phyloP scores from a whole-genome alignment of 2,113 vertebrate species.

The Vulpes ferrilata region DNA sequence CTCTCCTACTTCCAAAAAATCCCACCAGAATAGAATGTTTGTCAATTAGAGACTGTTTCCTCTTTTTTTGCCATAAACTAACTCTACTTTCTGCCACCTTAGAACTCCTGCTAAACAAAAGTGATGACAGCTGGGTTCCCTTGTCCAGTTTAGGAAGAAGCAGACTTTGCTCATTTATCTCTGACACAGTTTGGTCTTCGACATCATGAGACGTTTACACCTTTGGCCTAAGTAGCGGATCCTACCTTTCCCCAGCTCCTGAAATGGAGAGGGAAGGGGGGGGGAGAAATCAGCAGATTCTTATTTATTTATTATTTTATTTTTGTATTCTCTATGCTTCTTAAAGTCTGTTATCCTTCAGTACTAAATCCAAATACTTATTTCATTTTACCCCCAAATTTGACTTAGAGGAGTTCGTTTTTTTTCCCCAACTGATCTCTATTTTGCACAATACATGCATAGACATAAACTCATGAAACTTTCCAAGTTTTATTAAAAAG shows the following conservation, averaged over 20 bases:
- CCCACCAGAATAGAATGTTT: not conserved
- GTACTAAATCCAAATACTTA: slow-evolving; percentile 16
- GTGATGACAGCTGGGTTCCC: not conserved
- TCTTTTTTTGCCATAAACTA: not conserved
- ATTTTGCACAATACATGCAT: slow-evolving; percentile 7
- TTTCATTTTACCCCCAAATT: slow-evolving; percentile 16
- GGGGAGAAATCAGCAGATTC: not conserved
- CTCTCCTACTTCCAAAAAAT: not conserved
- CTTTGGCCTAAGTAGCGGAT: not conserved
- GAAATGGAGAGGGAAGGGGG: not conserved
- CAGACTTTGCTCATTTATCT: not conserved
- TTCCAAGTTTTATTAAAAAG: slow-evolving; percentile 48
- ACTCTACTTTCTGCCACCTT: not conserved
- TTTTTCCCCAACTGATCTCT: not conserved
- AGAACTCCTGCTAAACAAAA: not conserved
- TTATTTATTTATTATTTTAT: not conserved
- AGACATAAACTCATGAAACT: slow-evolving; percentile 46
- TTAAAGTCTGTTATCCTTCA: not conserved
- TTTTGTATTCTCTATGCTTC: not conserved
- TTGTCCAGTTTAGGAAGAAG: not conserved
- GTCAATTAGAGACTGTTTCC: not conserved
- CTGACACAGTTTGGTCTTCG: not conserved
- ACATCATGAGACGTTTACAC: not conserved
- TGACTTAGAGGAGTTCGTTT: not conserved
- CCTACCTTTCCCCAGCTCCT: not conserved